Conservation (phyloP, 2,113 vertebrate species). For the Gadus chalcogrammus region DNA sequence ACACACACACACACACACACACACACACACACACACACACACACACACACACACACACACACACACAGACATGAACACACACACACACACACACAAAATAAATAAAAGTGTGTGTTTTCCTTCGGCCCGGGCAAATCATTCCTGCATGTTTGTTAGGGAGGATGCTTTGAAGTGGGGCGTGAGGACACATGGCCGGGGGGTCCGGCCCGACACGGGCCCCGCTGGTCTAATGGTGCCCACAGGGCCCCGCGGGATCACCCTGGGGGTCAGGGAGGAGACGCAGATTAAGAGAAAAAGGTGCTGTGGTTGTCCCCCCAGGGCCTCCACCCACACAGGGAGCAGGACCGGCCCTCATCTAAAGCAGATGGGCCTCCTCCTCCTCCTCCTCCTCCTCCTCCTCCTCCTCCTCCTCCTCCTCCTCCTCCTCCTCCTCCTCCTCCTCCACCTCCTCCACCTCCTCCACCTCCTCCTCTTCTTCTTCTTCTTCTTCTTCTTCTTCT, state of each 20-base stretch:
- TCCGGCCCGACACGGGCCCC: slow-evolving; percentile 45
- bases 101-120: slow-evolving; percentile 26
- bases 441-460: too few relatives aligned
- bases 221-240: slow-evolving; percentile 54
- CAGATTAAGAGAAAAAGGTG: slow-evolving; percentile 65
- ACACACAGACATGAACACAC: too few relatives aligned
- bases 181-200: slow-evolving; percentile 49
- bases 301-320: slow-evolving; percentile 69
- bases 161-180: slow-evolving; percentile 36
- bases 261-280: slow-evolving; percentile 54
- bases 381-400: slow-evolving; percentile 35
- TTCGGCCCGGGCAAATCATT: slow-evolving; percentile 15
- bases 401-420: slow-evolving; percentile 28
- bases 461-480: too few relatives aligned
- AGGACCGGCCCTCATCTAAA: slow-evolving; percentile 57
- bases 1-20: too few relatives aligned
- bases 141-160: slow-evolving; percentile 45
- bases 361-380: slow-evolving; percentile 57
- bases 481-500: too few relatives aligned
- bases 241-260: slow-evolving; percentile 32
- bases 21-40: too few relatives aligned
- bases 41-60: too few relatives aligned
- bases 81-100: too few relatives aligned
- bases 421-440: too few relatives aligned
- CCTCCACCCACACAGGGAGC: slow-evolving; percentile 51